Conservation (phyloP, 2,113 vertebrate genomes). For the Columbina picui region DNA sequence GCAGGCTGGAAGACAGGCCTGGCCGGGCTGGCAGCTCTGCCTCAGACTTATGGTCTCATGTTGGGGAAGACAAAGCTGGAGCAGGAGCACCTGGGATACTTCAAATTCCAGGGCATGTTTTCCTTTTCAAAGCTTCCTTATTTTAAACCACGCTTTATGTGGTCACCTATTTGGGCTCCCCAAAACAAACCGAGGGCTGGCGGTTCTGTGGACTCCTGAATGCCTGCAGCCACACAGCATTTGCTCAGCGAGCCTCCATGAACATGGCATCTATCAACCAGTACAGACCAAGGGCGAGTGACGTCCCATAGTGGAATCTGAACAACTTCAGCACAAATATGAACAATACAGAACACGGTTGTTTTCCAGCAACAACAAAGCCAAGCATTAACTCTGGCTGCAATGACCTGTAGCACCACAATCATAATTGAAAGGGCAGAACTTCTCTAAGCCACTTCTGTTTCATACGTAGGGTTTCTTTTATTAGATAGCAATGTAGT, state of each 20-base stretch:
- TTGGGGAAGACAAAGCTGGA: neutral
- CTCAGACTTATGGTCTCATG: neutral
- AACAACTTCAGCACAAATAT: neutral
- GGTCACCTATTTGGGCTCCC: neutral
- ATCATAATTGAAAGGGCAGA: neutral
- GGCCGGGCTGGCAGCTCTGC: fast-evolving
- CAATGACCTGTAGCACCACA: neutral
- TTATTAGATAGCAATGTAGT: neutral
- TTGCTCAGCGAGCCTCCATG: neutral
- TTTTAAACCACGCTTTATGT: neutral
- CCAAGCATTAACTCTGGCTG: neutral
- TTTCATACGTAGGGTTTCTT: fast-evolving
- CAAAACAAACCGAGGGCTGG: neutral
- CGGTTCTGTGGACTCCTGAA: neutral
- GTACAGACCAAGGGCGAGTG: neutral
- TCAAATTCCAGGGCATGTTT: neutral
- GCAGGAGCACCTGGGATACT: neutral
- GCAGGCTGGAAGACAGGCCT: fast-evolving
- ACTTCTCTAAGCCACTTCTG: neutral
- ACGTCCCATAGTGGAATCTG: neutral
- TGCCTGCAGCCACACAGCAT: neutral
- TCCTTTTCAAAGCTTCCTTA: neutral
- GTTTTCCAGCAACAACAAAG: neutral
- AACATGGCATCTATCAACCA: neutral
- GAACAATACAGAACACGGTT: neutral